Evolutionary conservation across 2,888 invertebrate genomes (phyloP).

Genomic region (Pegoplata infirma): DNA sequence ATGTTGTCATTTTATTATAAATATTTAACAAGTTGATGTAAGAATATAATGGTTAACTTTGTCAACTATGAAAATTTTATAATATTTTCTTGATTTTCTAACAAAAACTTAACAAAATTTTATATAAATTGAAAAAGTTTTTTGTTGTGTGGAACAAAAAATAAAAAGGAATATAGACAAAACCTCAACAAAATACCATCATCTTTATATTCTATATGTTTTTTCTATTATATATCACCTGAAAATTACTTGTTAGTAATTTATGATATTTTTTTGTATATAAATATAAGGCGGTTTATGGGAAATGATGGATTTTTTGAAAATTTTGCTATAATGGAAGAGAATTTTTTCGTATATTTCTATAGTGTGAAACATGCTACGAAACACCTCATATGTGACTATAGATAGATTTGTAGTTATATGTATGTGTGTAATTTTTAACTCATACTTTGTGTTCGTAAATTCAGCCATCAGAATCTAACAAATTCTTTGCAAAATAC

Average conservation of each 20-base stretch:
- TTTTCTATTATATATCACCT: not conserved
- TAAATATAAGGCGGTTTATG: not conserved
- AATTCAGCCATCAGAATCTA: not conserved
- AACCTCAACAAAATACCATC: not conserved
- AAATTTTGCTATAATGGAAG: too few relatives aligned
- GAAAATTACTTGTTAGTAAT: conserved; percentile 20
- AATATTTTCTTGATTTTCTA: not conserved
- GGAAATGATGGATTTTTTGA: too few relatives aligned
- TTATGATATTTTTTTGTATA: conserved; percentile 24
- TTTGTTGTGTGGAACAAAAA: conserved; percentile 17
- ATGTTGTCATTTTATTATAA: not conserved
- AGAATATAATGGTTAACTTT: not conserved
- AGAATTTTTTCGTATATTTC: too few relatives aligned
- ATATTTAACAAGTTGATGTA: too few relatives aligned
- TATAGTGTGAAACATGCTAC: too few relatives aligned
- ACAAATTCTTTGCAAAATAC: conserved; percentile 2
- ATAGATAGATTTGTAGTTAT: not conserved
- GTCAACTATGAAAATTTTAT: not conserved
- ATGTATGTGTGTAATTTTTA: not conserved
- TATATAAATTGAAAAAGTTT: conserved; percentile 57
- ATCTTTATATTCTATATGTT: not conserved
- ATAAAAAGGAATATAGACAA: not conserved
- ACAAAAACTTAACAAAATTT: conserved; percentile 4
- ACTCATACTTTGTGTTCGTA: not conserved
- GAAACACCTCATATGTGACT: too few relatives aligned